A percentile compares a stretch with the other conserved stretches of the same genome.
Evolutionary conservation across 2,888 invertebrate genomes (phyloP).

Genomic region (Charanyca ferruginea): DNA sequence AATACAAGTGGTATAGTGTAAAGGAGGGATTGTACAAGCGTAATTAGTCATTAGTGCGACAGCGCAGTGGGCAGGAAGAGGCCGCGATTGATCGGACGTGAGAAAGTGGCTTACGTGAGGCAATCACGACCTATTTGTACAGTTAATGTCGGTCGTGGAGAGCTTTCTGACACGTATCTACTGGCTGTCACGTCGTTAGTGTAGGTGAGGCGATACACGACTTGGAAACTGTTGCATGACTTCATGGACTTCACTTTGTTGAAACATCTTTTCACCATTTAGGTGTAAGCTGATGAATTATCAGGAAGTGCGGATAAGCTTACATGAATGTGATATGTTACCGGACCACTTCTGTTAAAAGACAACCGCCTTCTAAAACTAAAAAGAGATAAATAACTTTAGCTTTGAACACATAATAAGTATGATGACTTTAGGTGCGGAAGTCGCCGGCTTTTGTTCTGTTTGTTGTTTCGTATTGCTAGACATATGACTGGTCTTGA

Average conservation of each 20-base stretch:
- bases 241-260: background rate
- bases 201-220: background rate
- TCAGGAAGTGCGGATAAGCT: too few relatives aligned
- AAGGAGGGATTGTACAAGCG: conserved; percentile 85
- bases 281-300: background rate
- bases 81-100: conserved; percentile 83
- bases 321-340: background rate
- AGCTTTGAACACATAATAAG: too few relatives aligned
- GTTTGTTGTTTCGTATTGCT: too few relatives aligned
- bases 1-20: conserved; percentile 77
- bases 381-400: too few relatives aligned
- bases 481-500: too few relatives aligned
- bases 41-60: conserved; percentile 89
- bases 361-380: too few relatives aligned
- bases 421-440: too few relatives aligned
- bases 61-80: conserved; percentile 86
- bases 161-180: conserved; percentile 20
- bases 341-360: background rate
- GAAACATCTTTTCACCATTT: background rate
- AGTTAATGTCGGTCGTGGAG: conserved; percentile 48
- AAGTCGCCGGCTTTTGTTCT: too few relatives aligned
- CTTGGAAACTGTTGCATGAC: background rate
- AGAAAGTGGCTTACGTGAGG: conserved; percentile 65
- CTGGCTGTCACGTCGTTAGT: conserved; percentile 27
- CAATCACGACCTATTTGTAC: conserved; percentile 58